Evolutionary conservation across 2,113 vertebrate genomes (phyloP), one percentile per base, ranked within the genome.

Genomic region (Centrocercus urophasianus): DNA sequence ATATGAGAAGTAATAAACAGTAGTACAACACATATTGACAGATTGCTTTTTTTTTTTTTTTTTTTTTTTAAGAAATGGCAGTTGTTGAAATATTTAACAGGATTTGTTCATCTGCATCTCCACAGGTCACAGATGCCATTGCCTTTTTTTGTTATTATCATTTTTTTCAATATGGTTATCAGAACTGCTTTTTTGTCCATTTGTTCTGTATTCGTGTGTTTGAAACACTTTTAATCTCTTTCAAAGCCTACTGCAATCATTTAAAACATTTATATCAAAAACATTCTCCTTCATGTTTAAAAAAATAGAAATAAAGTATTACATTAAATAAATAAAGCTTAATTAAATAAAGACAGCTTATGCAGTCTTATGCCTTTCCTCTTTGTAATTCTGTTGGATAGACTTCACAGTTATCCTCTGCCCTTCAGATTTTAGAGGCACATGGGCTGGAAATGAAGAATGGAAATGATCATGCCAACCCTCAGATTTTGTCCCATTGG

Each of bases 111-210:
- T 94, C 88, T 93, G 75, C 43, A 79, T 95, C 91, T 97, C 86
- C 93, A 76, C 8, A 88, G 82, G 92, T 87, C 89, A 76, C 92
- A 81, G 73, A 93, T 94, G 78, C 90, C 91, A 89, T 92, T 96
- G 86, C 88, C 83, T 93, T 96, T 61, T 61, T 61, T 54, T 90
- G 21, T 50, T 63, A 63, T 40, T 27, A 18, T 40, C 25, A 86
- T 95, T 96, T 81, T 86, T 89, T 96, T 92, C 89, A 94, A 95
- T 90, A 95, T 93, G 90, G 79, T 71, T 91, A 65, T 78, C 95
- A 78, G 82, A 89, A 95, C 75, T 94, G 82, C 57, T 94, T 96
- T 96, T 93, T 85, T 2, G 8, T 90, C 91, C 89, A 90, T 73
- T 78, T 96, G 30, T 86, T 96, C 74, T 89, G 59, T 93, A 90